These are phyloP conservation scores for Isoperla grammatica DNA, from an alignment of 2,888 invertebrate species.

Conservation along the genomic window DNA sequence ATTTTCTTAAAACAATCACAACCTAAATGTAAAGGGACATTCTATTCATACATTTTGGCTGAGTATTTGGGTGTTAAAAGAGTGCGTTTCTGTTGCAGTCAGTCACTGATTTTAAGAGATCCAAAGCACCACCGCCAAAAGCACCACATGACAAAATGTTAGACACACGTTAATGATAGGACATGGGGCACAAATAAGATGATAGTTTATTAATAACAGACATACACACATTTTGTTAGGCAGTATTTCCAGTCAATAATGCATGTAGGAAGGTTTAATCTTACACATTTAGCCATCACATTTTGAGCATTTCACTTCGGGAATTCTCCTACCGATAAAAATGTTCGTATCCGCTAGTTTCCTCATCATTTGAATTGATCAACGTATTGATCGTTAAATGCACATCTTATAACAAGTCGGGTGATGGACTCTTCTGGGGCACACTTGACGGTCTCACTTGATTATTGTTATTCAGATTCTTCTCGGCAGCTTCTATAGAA, in stretches of 20 bases:
- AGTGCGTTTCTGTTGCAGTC: slow-evolving; percentile 11
- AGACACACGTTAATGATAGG: background rate
- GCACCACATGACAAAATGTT: slow-evolving; percentile 8
- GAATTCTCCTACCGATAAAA: background rate
- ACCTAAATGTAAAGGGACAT: slow-evolving; percentile 24
- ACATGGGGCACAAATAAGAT: too few relatives aligned
- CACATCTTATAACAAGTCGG: slow-evolving; percentile 25
- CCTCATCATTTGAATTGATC: background rate
- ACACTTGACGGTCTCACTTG: slow-evolving; percentile 19
- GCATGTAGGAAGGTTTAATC: slow-evolving; percentile 1
- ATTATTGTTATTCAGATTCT: slow-evolving; percentile 19
- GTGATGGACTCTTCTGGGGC: slow-evolving; percentile 19
- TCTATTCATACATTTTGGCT: slow-evolving; percentile 4
- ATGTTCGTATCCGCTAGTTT: background rate
- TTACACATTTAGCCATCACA: too few relatives aligned
- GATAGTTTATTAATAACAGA: background rate
- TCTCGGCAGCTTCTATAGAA: slow-evolving; percentile 64
- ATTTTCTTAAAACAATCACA: slow-evolving; percentile 30
- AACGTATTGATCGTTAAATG: slow-evolving; percentile 21
- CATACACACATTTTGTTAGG: background rate
- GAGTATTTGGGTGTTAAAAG: background rate
- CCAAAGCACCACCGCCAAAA: slow-evolving; percentile 22
- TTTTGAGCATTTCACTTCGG: too few relatives aligned
- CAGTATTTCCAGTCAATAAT: slow-evolving; percentile 1
- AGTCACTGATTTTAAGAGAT: slow-evolving; percentile 15